Evolutionary conservation across 2,888 invertebrate species (phyloP), one percentile per base, ranked within the genome.

Genomic region (Bembecia ichneumoniformis): DNA sequence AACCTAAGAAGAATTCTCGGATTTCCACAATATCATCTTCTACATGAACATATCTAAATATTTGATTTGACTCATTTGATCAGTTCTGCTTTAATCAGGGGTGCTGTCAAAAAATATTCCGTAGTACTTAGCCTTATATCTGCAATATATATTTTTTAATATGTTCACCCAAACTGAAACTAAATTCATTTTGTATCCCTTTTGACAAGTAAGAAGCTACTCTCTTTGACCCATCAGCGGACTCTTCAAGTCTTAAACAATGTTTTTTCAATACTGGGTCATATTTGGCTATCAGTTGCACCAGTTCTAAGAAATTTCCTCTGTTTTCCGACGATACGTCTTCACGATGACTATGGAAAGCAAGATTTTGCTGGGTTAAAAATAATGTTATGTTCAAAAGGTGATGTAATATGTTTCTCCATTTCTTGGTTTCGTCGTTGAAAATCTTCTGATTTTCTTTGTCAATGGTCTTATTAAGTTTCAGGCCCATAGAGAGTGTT

Each of bases 261-360:
- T 52, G 46, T 43, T 46, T 49, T 49, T 48, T 50, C 20, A 50
- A 46, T 34, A 52, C 52, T 45, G 48, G 35, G 43, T 52, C 46
- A 47, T 52, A 52, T 50, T 52, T 50, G 17, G 50, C 44, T 35
- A 52, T n/a, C 28, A 52, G 46, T 48, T 47, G 34, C 35, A 52
- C 50, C 15, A 50, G 14, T 52, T 52, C 48, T 46, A 52, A 15
- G 17, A 52, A 52, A 50, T 45, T 52, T 43, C 50, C 47, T 43
- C 44, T 46, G 36, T 49, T 49, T 7, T 13, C 49, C 13, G 28
- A 44, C 20, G 40, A 35, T 9, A 35, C 11, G 11, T 35, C 35
- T 35, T 9, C 35, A n/a, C n/a, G n/a, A n/a, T n/a, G n/a, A n/a
- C 46, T 46, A 35, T 40, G 46, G 15, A 49, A 49, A 46, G 49